Conservation (phyloP, 2,888 invertebrate genomes). For the Clepsis dumicolana region DNA sequence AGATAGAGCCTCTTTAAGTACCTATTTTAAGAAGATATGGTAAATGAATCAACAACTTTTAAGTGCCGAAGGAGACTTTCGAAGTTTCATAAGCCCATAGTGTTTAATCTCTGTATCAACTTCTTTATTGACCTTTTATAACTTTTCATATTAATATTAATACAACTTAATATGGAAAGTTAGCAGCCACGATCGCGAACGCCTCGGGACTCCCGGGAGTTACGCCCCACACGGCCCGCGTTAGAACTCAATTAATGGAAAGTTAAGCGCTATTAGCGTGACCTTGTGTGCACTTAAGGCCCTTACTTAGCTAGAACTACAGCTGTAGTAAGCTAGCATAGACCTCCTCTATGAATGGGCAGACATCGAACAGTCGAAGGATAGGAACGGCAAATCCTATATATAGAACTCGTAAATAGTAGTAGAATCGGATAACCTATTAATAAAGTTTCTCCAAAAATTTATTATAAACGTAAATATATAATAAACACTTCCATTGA, state of each 20-base stretch:
- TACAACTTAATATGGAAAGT: conserved; percentile 25
- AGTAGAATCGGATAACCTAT: background rate
- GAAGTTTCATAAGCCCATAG: background rate
- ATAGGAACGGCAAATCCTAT: background rate
- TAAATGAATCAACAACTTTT: conserved; percentile 4
- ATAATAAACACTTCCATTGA: background rate
- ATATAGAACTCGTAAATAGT: background rate
- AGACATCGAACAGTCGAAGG: background rate
- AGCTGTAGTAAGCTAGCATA: background rate
- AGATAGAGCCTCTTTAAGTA: no score
- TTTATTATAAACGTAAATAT: background rate
- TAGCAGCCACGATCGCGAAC: conserved; percentile 16
- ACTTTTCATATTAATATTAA: conserved; percentile 11
- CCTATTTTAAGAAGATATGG: background rate
- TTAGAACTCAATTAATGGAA: conserved; percentile 35
- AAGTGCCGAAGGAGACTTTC: background rate
- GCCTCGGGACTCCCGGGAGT: conserved; percentile 28
- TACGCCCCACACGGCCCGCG: background rate
- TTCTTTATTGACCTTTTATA: conserved; percentile 7
- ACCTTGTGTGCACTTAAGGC: conserved; percentile 26
- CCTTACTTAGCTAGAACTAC: background rate
- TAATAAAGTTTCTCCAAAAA: background rate
- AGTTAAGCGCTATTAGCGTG: conserved; percentile 32
- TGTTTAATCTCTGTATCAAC: conserved; percentile 11
- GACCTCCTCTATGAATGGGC: background rate